phyloP scores from a whole-genome alignment of 2,113 vertebrate genomes.

The Labeo catla region DNA sequence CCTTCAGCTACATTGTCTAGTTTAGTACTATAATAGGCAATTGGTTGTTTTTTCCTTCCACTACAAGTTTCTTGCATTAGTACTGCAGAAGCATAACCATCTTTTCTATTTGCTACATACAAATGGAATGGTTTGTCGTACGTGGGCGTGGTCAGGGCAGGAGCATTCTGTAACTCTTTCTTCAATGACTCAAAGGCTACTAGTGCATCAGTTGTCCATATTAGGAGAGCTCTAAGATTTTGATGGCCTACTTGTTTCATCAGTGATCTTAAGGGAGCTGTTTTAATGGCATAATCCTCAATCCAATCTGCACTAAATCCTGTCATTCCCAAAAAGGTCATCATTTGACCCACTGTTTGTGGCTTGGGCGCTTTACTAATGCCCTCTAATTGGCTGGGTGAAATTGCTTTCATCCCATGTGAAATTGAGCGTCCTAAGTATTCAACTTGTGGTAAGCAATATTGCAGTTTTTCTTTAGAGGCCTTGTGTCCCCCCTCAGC shows the following conservation, averaged over 20 bases:
- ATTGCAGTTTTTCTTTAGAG: background rate
- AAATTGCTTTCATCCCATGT: background rate
- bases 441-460: background rate
- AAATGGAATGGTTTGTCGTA: background rate
- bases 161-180: background rate
- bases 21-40: background rate
- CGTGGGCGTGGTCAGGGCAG: background rate
- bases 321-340: background rate
- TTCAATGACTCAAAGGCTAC: conserved; percentile 13
- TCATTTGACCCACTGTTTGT: background rate
- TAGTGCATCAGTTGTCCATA: background rate
- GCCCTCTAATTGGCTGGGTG: background rate
- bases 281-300: background rate
- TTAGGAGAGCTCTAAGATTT: background rate
- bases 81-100: background rate
- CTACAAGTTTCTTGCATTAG: background rate
- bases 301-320: background rate
- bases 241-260: background rate
- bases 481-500: no score
- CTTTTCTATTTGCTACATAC: background rate
- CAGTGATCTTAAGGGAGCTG: background rate
- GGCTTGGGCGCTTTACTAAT: background rate
- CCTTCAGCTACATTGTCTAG: background rate
- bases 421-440: background rate
- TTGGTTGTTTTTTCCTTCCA: background rate